phyloP scores from a whole-genome alignment of 2,888 invertebrate species.

The Alsophila aescularia region DNA sequence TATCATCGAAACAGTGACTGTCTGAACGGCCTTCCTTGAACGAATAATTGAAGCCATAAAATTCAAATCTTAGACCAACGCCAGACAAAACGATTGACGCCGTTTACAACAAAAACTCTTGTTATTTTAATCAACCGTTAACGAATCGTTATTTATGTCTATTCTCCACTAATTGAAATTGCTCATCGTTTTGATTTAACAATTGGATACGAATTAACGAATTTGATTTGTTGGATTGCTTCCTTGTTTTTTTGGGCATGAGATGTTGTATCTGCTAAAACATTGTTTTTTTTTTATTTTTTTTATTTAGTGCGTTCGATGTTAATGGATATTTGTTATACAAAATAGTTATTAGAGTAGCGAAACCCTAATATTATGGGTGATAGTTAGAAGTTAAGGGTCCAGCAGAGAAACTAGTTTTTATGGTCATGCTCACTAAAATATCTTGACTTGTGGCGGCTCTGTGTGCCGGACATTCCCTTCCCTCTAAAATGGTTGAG shows the following conservation, averaged over 20 bases:
- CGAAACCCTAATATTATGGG: too few species aligned
- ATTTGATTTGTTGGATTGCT: constrained; percentile 21
- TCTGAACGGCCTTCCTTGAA: neutral
- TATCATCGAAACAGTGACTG: neutral
- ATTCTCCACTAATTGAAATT: constrained; percentile 40
- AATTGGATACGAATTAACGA: constrained; percentile 37
- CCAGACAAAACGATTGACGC: constrained; percentile 2
- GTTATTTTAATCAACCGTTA: constrained; percentile 37
- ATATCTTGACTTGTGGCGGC: too few species aligned
- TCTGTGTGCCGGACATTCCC: too few species aligned
- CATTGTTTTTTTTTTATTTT: too few species aligned
- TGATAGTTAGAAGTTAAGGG: too few species aligned
- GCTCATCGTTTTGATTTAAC: constrained; percentile 34
- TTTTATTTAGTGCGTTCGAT: too few species aligned
- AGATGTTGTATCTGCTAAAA: neutral
- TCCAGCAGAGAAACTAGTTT: too few species aligned
- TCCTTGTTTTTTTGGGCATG: constrained; percentile 14
- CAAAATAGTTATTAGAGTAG: too few species aligned
- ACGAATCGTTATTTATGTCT: constrained; percentile 42
- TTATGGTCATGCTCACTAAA: too few species aligned
- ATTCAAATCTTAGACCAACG: neutral
- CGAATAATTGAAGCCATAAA: neutral
- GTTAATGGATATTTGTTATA: too few species aligned
- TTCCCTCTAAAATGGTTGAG: too few species aligned
- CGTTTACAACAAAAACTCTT: constrained; percentile 32